These are phyloP conservation scores for Harpagifer antarcticus DNA, from an alignment of 2,797 vertebrate species.

Conservation along the genomic window DNA sequence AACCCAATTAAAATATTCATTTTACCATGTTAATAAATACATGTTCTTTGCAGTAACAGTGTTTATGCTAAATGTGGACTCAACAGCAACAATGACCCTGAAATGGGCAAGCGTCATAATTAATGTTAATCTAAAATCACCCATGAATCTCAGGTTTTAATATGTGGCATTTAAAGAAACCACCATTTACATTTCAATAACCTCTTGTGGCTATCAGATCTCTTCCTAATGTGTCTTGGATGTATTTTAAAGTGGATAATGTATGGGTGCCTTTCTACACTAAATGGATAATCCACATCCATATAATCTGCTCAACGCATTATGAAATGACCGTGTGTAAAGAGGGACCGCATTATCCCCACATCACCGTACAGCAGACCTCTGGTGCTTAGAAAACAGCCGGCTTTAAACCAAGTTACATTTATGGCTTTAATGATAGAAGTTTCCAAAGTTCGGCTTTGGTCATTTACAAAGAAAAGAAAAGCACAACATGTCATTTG, in stretches of 20 bases:
- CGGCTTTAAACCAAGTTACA: neutral
- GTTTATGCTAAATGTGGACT: neutral
- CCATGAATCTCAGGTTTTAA: constrained; percentile 8
- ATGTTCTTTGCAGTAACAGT: neutral
- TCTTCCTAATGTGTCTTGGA: constrained; percentile 26
- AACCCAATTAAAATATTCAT: neutral
- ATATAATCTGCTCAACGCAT: constrained; percentile 47
- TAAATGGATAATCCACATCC: constrained; percentile 44
- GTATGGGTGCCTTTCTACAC: constrained; percentile 33
- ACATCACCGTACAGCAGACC: neutral
- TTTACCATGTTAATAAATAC: neutral
- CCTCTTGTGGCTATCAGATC: constrained; percentile 30
- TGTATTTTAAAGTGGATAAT: constrained; percentile 46
- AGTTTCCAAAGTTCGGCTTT: neutral
- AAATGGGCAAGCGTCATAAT: neutral
- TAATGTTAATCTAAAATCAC: neutral
- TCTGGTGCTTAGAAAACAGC: neutral
- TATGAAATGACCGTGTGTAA: constrained; percentile 18
- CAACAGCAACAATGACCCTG: neutral
- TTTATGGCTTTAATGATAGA: neutral
- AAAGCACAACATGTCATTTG: neutral
- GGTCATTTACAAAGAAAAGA: neutral
- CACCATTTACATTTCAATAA: constrained; percentile 31
- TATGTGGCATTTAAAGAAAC: neutral
- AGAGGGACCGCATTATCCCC: neutral